Evolutionary conservation across 64 coral and sea anemone species (phyloP), one percentile per base, ranked within the genome.

Genomic region (Montipora capricornis): DNA sequence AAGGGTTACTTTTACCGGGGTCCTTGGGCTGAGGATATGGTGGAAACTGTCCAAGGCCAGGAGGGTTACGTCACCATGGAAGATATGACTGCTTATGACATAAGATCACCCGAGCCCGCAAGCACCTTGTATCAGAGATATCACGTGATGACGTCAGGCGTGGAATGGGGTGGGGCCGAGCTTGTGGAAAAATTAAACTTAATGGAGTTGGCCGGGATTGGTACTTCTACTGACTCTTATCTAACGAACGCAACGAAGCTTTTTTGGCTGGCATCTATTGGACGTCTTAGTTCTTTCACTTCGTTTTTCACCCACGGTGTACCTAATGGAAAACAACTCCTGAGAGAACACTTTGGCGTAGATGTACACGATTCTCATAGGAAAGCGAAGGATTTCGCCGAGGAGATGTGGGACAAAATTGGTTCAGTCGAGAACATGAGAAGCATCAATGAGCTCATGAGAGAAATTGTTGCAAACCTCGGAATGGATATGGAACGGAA

Each of bases 1-100:
- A 93, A 90, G 73, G 91, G 93, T 19, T 95, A 98, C 73, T 93
- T 98, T 47, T 98, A 98, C 70, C 70, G 78, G n/a, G 96, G 96
- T 20, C 70, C 71, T 44, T 98, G 96, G 96, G 90, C 96, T 1
- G 67, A 93, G 49, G 87, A 93, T 49, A 79, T 95, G 22, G 89
- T 93, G 16, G 87, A 71, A 5, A 80, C 45, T 29, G 71, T 98
- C 77, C 73, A 90, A 79, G 52, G 68, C 5, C 74, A 87, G 13
- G 80, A 88, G 20, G 96, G 96, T 64, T 78, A 88, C 69, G 62
- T 95, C 46, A 98, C 86, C 12, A 45, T 93, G 24, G 84, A 95
- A 13, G 96, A 98, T 49, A 89, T 98, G 45, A 61, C 26, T 66
- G 22, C 93, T 15, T 98, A 98, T 86, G 52, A 81, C 22, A 93